Conservation (phyloP, 2,113 vertebrate species). For the Chaetops frenatus region DNA sequence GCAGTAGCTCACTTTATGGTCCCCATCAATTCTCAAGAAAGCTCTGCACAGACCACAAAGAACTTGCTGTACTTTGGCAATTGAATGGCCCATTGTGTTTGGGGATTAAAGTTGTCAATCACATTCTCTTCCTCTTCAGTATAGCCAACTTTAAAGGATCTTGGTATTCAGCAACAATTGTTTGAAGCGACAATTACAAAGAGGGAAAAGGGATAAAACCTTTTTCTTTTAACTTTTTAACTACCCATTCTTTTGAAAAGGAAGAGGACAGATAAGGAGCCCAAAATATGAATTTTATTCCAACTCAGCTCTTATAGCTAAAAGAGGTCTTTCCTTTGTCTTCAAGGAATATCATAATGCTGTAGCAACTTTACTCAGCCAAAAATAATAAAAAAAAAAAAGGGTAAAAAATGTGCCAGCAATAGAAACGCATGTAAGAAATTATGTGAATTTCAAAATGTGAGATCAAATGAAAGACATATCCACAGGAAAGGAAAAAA, state of each 20-base stretch:
- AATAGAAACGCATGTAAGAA: neutral
- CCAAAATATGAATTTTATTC: neutral
- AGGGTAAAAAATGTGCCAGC: neutral
- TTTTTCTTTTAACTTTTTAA: neutral
- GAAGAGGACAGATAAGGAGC: neutral
- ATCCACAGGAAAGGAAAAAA: neutral
- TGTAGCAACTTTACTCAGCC: neutral
- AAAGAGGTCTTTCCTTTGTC: neutral
- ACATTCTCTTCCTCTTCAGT: neutral
- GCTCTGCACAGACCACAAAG: neutral
- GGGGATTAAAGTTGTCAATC: neutral
- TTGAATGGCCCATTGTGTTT: neutral
- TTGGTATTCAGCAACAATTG: neutral
- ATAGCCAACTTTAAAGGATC: neutral
- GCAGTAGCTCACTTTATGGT: neutral
- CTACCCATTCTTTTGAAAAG: neutral
- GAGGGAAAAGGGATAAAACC: neutral
- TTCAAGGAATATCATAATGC: neutral
- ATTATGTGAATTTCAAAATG: neutral
- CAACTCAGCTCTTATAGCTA: neutral
- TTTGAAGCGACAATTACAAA: slow-evolving; percentile 8
- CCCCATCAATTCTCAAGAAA: slow-evolving; percentile 4
- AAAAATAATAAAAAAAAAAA: neutral
- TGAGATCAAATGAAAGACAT: neutral
- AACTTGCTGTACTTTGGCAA: neutral